These are phyloP conservation scores for Calidris pugnax DNA, from an alignment of 2,113 vertebrate genomes.

Conservation along the genomic window DNA sequence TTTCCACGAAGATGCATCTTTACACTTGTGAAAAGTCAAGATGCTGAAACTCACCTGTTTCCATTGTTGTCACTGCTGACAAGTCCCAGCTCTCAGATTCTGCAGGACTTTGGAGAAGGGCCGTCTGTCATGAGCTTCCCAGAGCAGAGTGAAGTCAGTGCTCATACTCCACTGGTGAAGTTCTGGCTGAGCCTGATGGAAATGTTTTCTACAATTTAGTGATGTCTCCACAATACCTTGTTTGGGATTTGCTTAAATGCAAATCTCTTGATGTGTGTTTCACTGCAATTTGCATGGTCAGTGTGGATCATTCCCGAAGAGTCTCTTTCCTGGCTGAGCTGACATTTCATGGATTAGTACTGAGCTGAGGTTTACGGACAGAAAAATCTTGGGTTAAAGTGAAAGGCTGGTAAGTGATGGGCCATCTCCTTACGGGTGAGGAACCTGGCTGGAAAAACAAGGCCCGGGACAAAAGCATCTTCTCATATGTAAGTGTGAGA, in stretches of 20 bases:
- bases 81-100: neutral
- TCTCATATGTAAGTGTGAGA: neutral
- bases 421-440: neutral
- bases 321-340: neutral
- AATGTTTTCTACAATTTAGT: neutral
- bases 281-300: constrained; percentile 58
- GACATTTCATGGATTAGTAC: neutral
- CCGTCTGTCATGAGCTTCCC: neutral
- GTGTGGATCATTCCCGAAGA: neutral
- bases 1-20: neutral
- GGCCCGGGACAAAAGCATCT: neutral
- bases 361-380: neutral
- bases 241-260: constrained; percentile 69
- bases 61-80: neutral
- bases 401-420: neutral
- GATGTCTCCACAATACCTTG: neutral
- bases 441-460: neutral
- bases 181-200: neutral
- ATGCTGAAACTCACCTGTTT: constrained; percentile 49
- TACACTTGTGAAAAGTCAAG: neutral
- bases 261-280: constrained; percentile 33
- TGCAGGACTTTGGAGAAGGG: neutral
- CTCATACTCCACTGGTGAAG: constrained; percentile 3
- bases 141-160: neutral
- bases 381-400: neutral